Evolutionary conservation across 2,797 vertebrate species (phyloP).

Genomic region (Semaprochilodus insignis): DNA sequence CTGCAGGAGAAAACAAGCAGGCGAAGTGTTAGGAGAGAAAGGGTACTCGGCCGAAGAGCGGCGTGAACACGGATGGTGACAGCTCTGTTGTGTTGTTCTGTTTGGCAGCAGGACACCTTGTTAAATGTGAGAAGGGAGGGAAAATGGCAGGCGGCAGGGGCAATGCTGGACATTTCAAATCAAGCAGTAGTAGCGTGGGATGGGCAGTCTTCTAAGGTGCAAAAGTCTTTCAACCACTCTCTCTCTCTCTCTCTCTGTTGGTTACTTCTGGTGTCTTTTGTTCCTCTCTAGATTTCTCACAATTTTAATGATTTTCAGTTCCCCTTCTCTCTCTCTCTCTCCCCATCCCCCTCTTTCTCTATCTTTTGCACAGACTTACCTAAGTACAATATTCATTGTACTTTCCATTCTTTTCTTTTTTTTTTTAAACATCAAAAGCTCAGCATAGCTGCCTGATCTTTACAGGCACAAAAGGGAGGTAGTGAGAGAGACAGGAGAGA

Average conservation of each 20-base stretch:
- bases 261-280: neutral
- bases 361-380: neutral
- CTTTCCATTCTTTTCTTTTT: constrained; percentile 11
- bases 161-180: neutral
- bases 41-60: neutral
- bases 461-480: neutral
- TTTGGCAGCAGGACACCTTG: neutral
- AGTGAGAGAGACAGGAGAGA: neutral
- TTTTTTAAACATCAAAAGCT: constrained; percentile 10
- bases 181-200: neutral
- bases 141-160: neutral
- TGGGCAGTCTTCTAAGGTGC: neutral
- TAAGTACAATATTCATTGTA: constrained; percentile 30
- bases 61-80: neutral
- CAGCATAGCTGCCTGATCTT: constrained; percentile 9
- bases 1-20: neutral
- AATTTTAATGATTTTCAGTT: constrained; percentile 13
- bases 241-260: neutral
- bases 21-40: neutral
- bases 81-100: constrained; percentile 6
- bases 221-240: neutral
- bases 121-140: constrained; percentile 14
- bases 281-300: neutral
- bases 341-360: neutral
- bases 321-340: neutral